Evolutionary conservation across 1,140 invertebrate genomes (phyloP), one percentile per base, ranked within the genome.

Genomic region (Drosophila ogumai): DNA sequence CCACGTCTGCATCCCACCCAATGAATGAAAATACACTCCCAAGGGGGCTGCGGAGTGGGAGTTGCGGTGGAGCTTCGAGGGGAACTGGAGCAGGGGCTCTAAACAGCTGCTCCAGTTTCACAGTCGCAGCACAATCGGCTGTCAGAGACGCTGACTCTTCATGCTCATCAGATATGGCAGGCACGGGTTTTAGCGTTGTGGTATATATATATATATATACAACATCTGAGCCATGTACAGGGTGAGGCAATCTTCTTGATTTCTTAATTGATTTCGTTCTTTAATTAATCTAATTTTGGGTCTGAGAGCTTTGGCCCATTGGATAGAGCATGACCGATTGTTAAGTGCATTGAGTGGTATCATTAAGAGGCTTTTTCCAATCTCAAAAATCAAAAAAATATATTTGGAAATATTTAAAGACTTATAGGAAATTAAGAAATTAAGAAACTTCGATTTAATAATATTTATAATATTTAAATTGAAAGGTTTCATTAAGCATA

Each of bases 121-220:
- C 81, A 85, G 81, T 56, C 63, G 67, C 82, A 56, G 77, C 66
- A 75, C 80, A 82, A 84, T 79, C 81, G 54, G 59, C 77, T 69
- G 73, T 61, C 50, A 56, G 52, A 57, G 76, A 76, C 75, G 72
- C 43, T 56, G 74, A 87, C 75, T 74, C 81, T 68, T 86, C 72
- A 69, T 84, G 84, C 84, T 80, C 84, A 87, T 87, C 84, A 87
- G 85, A 84, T 87, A 87, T 90, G 84, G 80, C 73, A 80, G 81
- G 60, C 73, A 73, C 81, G 80, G 67, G 61, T 61, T 66, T 67
- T 60, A 46, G 40, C 65, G 28, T 43, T 56, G 28, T 56, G 22
- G 22, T 22, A 49, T 22, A 34, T 17, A 58, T 36, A 34, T 17
- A 58, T 36, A 66, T 43, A 54, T 56, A 68, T 22, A 56, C 34